These are phyloP conservation scores for Hydrotaea diabolus DNA, from an alignment of 2,888 invertebrate species.

Conservation along the genomic window DNA sequence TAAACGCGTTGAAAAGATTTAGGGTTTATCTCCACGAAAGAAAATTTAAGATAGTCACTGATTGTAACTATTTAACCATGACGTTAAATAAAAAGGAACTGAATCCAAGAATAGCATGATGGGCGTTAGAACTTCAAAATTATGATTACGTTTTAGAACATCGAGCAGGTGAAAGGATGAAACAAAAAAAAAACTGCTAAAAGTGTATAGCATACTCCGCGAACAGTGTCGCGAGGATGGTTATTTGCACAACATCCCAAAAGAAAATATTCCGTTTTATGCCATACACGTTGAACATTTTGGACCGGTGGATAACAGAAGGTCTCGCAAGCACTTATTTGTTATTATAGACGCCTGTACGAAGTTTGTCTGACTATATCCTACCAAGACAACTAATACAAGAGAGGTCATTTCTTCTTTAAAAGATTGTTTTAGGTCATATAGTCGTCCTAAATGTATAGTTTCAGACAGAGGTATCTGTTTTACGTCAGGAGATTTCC, in stretches of 20 bases:
- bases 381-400: too few species aligned
- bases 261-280: too few species aligned
- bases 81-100: slow-evolving; percentile 48
- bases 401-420: slow-evolving; percentile 58
- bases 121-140: too few species aligned
- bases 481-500: too few species aligned
- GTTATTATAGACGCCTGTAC: too few species aligned
- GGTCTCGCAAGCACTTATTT: slow-evolving; percentile 43
- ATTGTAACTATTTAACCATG: slow-evolving; percentile 69
- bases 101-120: too few species aligned
- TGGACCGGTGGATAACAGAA: slow-evolving; percentile 42
- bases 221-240: slow-evolving; percentile 35
- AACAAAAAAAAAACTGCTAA: slow-evolving; percentile 37
- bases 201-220: slow-evolving; percentile 39
- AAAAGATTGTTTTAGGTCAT: slow-evolving; percentile 65
- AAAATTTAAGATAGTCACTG: slow-evolving; percentile 72
- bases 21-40: slow-evolving; percentile 48
- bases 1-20: slow-evolving; percentile 78
- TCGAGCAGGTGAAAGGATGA: not conserved
- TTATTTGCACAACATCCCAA: too few species aligned
- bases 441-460: slow-evolving; percentile 62
- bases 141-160: too few species aligned
- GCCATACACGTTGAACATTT: slow-evolving; percentile 55
- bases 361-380: too few species aligned
- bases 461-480: too few species aligned